These are phyloP conservation scores for Hycleus phaleratus DNA, from an alignment of 1,140 invertebrate genomes.

Conservation along the genomic window DNA sequence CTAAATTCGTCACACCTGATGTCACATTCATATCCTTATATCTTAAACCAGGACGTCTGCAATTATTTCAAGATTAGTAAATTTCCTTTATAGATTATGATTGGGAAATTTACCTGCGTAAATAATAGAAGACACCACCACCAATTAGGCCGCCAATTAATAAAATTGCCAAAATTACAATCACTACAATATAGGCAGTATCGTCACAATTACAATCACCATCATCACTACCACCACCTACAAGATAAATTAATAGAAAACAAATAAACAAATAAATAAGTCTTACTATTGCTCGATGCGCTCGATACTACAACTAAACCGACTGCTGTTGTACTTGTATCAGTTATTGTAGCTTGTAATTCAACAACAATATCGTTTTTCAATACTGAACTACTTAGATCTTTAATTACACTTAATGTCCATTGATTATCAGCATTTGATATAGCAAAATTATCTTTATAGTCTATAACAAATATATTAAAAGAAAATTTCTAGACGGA, in stretches of 20 bases:
- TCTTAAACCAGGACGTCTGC: neutral
- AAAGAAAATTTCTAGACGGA: too few relatives aligned
- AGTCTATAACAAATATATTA: neutral
- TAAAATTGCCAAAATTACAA: slow-evolving; percentile 28
- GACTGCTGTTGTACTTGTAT: neutral
- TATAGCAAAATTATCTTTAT: neutral
- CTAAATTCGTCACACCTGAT: too few relatives aligned
- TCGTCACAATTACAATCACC: slow-evolving; percentile 13
- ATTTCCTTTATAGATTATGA: neutral
- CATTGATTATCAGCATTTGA: neutral
- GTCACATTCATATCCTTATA: too few relatives aligned
- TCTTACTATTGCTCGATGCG: neutral
- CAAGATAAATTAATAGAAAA: too few relatives aligned
- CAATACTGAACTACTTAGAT: neutral
- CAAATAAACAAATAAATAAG: too few relatives aligned
- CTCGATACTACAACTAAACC: neutral
- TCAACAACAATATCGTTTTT: slow-evolving; percentile 6
- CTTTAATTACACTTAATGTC: neutral
- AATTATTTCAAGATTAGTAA: neutral
- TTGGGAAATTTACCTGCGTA: slow-evolving; percentile 21
- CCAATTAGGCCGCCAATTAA: slow-evolving; percentile 26
- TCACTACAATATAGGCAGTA: slow-evolving; percentile 32
- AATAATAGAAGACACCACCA: slow-evolving; percentile 27
- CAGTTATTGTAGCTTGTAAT: slow-evolving; percentile 4
- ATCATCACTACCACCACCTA: neutral